Percentiles rank a stretch among this genome's conserved stretches.
Conservation (phyloP, 2,888 invertebrate genomes). For the Seladonia tumulorum region DNA sequence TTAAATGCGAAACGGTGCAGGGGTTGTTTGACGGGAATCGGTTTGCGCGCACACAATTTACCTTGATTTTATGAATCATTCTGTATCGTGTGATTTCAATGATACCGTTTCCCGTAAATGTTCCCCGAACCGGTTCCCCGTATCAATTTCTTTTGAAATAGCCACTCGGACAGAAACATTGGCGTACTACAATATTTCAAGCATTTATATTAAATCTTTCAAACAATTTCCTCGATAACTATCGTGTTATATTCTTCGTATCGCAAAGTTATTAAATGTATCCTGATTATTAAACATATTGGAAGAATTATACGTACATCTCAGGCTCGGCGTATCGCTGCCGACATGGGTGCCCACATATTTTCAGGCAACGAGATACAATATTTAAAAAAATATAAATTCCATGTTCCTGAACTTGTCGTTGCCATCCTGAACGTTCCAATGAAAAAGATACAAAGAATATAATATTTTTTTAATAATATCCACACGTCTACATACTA, state of each 20-base stretch:
- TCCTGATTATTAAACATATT: too few species aligned
- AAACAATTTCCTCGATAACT: not conserved
- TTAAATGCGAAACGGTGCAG: not conserved
- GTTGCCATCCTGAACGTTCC: not conserved
- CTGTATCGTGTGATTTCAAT: not conserved
- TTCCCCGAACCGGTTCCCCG: not conserved
- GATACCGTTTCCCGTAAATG: not conserved
- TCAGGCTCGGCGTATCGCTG: not conserved
- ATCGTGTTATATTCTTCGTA: not conserved
- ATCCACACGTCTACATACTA: not conserved
- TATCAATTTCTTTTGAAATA: not conserved
- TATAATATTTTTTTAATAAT: conserved; percentile 1
- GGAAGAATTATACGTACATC: not conserved
- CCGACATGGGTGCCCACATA: not conserved
- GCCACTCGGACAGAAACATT: not conserved
- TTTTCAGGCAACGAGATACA: not conserved
- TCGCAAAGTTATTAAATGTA: not conserved
- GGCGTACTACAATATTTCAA: not conserved
- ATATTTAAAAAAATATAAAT: not conserved
- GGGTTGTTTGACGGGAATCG: not conserved
- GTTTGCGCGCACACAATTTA: not conserved
- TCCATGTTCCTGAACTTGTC: not conserved
- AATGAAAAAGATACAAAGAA: not conserved
- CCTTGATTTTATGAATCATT: not conserved
- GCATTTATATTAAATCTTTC: not conserved